A percentile compares a stretch with the other conserved stretches of the same genome.
Conservation (phyloP, 1,140 invertebrate genomes). For the Scaptodrosophila lebanonensis region DNA sequence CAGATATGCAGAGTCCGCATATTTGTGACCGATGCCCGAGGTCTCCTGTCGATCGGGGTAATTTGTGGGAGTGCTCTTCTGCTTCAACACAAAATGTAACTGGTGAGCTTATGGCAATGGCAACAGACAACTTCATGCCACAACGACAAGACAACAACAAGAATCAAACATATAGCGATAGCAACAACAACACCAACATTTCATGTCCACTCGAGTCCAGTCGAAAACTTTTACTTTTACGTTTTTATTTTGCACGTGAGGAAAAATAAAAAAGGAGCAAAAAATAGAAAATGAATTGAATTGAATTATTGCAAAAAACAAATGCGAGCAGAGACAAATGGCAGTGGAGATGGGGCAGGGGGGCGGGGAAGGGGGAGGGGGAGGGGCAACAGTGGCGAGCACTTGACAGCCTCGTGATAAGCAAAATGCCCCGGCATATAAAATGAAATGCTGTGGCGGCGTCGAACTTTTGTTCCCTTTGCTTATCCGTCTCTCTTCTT, state of each 20-base stretch:
- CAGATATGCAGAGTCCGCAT: too few relatives aligned
- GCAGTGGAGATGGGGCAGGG: neutral
- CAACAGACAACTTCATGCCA: neutral
- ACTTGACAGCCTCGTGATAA: slow-evolving; percentile 70
- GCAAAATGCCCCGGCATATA: slow-evolving; percentile 60
- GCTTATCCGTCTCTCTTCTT: neutral
- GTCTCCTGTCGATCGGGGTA: too few relatives aligned
- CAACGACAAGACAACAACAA: neutral
- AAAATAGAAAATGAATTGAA: slow-evolving; percentile 76
- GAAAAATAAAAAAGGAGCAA: slow-evolving; percentile 67
- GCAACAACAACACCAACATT: slow-evolving; percentile 1
- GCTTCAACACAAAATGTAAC: slow-evolving; percentile 43
- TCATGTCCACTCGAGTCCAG: slow-evolving; percentile 41
- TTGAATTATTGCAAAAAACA: slow-evolving; percentile 73
- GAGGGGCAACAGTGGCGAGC: slow-evolving; percentile 27
- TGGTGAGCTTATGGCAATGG: too few relatives aligned
- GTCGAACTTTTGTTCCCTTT: neutral
- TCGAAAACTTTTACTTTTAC: slow-evolving; percentile 44
- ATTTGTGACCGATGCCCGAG: too few relatives aligned
- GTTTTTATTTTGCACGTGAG: slow-evolving; percentile 47
- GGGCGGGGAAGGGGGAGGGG: neutral
- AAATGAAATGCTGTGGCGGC: slow-evolving; percentile 33
- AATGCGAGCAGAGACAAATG: slow-evolving; percentile 1
- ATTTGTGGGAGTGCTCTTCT: too few relatives aligned
- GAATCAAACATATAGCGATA: too few relatives aligned